Percentiles rank a stretch among this genome's conserved stretches.
Conservation (phyloP, 2,113 vertebrate genomes). For the Bambusicola thoracicus region DNA sequence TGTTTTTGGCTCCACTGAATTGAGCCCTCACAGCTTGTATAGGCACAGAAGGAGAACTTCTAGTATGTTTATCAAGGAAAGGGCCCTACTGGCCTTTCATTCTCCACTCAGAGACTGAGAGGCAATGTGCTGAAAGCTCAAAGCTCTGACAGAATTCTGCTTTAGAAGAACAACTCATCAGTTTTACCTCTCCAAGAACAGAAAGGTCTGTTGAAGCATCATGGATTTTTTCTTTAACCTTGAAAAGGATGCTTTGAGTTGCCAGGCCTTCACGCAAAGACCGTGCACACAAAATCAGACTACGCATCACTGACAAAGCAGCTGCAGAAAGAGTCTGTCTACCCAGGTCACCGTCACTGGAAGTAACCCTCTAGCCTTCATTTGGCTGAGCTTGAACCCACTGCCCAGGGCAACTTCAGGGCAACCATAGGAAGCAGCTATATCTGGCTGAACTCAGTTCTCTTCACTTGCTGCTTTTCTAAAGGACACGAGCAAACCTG, state of each 20-base stretch:
- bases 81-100: background rate
- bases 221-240: background rate
- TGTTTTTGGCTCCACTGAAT: background rate
- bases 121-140: background rate
- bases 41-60: background rate
- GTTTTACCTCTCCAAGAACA: background rate
- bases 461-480: background rate
- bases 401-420: background rate
- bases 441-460: background rate
- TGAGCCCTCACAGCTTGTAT: background rate
- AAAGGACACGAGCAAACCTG: background rate
- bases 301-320: background rate
- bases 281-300: background rate
- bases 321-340: background rate
- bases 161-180: background rate
- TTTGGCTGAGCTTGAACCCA: background rate
- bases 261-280: background rate
- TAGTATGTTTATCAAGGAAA: background rate
- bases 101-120: background rate
- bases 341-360: background rate
- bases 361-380: background rate
- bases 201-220: background rate
- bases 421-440: background rate
- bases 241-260: background rate
- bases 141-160: background rate